Evolutionary conservation across 2,888 invertebrate genomes (phyloP).

Genomic region (Cryptus armator): DNA sequence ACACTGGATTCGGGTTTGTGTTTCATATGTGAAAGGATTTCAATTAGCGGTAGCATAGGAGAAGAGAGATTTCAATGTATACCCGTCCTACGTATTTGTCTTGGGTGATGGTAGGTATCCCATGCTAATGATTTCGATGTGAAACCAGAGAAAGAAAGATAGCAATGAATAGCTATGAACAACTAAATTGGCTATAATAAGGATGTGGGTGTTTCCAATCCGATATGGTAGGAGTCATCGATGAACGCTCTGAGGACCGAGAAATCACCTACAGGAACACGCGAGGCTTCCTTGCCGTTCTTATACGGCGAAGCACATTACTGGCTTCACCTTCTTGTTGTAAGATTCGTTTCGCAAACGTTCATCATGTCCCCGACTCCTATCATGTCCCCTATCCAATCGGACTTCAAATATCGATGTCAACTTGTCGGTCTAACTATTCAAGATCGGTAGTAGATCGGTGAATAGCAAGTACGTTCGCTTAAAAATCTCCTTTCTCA

Average conservation of each 20-base stretch:
- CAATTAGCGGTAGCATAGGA: slow-evolving; percentile 48
- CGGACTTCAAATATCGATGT: too few relatives aligned
- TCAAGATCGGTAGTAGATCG: too few relatives aligned
- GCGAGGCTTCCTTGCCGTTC: slow-evolving; percentile 64
- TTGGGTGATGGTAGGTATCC: slow-evolving; percentile 10
- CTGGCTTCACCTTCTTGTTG: slow-evolving; percentile 61
- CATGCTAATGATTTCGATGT: slow-evolving; percentile 15
- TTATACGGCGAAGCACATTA: slow-evolving; percentile 54
- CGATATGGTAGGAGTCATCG: slow-evolving; percentile 77
- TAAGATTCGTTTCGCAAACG: slow-evolving; percentile 50
- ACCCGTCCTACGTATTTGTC: slow-evolving; percentile 44
- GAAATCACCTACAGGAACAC: slow-evolving; percentile 54
- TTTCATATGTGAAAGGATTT: slow-evolving; percentile 67
- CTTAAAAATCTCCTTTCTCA: too few relatives aligned
- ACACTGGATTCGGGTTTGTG: slow-evolving; percentile 53
- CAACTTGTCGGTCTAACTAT: too few relatives aligned
- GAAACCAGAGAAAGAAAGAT: slow-evolving; percentile 43
- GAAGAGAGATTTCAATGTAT: slow-evolving; percentile 56
- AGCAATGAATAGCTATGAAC: background rate
- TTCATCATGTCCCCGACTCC: too few relatives aligned
- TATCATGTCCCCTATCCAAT: too few relatives aligned
- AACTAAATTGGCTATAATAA: background rate
- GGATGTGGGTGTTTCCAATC: slow-evolving; percentile 13
- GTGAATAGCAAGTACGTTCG: too few relatives aligned
- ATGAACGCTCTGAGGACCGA: slow-evolving; percentile 81